phyloP scores from a whole-genome alignment of 2,888 invertebrate genomes.

The Lochmaea capreae region DNA sequence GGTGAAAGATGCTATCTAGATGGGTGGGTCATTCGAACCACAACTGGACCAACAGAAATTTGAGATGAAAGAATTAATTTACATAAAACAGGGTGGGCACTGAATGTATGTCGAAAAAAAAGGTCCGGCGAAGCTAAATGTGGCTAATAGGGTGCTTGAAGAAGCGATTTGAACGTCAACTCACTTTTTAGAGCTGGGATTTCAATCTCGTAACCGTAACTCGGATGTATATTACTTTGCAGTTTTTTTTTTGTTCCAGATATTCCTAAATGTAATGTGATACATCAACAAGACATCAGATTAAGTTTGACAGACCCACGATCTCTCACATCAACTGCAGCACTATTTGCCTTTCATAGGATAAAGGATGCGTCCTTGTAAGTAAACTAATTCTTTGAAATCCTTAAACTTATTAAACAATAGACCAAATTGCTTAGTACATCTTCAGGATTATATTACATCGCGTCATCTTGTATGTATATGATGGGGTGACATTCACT shows the following conservation, averaged over 20 bases:
- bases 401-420: too few relatives aligned
- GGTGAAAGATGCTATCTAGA: conserved; percentile 25
- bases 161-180: too few relatives aligned
- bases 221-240: too few relatives aligned
- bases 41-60: conserved; percentile 30
- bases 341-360: conserved; percentile 68
- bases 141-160: too few relatives aligned
- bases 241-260: conserved; percentile 57
- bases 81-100: neutral
- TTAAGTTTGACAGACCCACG: conserved; percentile 52
- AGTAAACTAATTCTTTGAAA: conserved; percentile 55
- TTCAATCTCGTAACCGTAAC: too few relatives aligned
- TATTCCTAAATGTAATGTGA: conserved; percentile 62
- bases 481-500: too few relatives aligned
- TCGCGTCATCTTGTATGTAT: too few relatives aligned
- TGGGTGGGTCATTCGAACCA: conserved; percentile 23
- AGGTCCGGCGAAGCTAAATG: too few relatives aligned
- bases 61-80: neutral
- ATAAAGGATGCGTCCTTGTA: conserved; percentile 70
- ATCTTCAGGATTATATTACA: too few relatives aligned
- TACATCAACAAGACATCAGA: conserved; percentile 54
- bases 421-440: too few relatives aligned
- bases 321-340: conserved; percentile 64
- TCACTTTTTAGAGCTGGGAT: too few relatives aligned
- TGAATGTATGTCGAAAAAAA: too few relatives aligned